A percentile compares a stretch with the other conserved stretches of the same genome.
Conservation (phyloP, 2,797 vertebrate species). For the Pseudotriccus pelzelni region DNA sequence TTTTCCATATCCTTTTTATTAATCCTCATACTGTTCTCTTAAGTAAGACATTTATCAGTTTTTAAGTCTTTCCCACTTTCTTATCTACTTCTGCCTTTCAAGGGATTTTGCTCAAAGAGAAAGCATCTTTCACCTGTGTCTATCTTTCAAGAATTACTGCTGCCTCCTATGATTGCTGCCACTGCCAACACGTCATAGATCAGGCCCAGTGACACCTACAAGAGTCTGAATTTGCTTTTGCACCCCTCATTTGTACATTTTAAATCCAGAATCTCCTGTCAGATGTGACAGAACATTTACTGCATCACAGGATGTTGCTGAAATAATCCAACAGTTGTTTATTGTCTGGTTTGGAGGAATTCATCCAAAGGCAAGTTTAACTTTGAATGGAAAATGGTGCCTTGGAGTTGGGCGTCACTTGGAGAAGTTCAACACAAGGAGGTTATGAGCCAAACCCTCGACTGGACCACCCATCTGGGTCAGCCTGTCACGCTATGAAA, state of each 20-base stretch:
- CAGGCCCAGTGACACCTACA: not conserved
- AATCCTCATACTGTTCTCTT: not conserved
- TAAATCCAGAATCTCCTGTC: not conserved
- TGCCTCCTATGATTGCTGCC: not conserved
- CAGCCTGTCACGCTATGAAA: not conserved
- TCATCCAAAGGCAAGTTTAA: not conserved
- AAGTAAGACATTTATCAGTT: not conserved
- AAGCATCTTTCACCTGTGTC: not conserved
- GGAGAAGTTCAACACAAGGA: not conserved
- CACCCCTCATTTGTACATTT: not conserved
- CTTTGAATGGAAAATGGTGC: not conserved
- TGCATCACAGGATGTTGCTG: not conserved
- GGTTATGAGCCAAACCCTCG: not conserved
- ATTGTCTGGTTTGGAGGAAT: not conserved
- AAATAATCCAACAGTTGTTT: not conserved
- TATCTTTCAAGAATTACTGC: not conserved
- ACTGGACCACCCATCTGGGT: rapidly evolving
- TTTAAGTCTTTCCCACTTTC: not conserved
- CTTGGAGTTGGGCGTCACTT: rapidly evolving
- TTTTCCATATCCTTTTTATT: not conserved
- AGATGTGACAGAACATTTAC: not conserved
- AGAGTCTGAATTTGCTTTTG: not conserved
- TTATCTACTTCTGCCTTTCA: not conserved
- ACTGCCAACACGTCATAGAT: not conserved
- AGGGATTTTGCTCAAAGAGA: not conserved